A percentile compares a stretch with the other conserved stretches of the same genome.
phyloP scores from a whole-genome alignment of 2,888 invertebrate species.

The Mellilla xanthometata region DNA sequence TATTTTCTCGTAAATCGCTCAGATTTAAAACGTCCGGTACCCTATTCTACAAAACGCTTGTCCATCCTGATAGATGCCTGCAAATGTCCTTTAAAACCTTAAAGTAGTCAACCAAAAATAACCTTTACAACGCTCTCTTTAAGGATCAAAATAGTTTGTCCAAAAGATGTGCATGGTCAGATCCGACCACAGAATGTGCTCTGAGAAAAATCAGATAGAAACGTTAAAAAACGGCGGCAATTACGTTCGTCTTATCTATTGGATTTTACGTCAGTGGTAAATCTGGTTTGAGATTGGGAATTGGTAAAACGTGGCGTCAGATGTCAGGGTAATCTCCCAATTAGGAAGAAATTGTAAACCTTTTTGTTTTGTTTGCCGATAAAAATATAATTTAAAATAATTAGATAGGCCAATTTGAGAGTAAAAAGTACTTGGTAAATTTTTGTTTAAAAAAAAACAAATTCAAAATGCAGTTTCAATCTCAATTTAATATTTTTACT shows the following conservation, averaged over 20 bases:
- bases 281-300: conserved; percentile 36
- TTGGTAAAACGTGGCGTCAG: conserved; percentile 58
- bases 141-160: conserved; percentile 36
- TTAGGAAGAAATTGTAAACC: conserved; percentile 61
- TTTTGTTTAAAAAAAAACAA: no score
- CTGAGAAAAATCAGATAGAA: conserved; percentile 71
- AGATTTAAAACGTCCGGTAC: conserved; percentile 75
- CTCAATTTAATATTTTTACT: no score
- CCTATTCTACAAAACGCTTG: conserved; percentile 76
- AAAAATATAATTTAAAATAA: neutral
- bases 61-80: conserved; percentile 75
- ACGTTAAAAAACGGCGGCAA: conserved; percentile 77
- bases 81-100: conserved; percentile 42
- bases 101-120: conserved; percentile 19
- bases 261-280: conserved; percentile 43
- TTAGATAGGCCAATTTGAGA: no score
- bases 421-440: no score
- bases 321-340: conserved; percentile 67
- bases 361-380: conserved; percentile 5
- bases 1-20: conserved; percentile 73
- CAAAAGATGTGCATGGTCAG: conserved; percentile 47
- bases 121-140: conserved; percentile 22
- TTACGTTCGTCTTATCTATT: conserved; percentile 69
- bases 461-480: no score
- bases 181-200: conserved; percentile 41